Evolutionary conservation across 2,113 vertebrate genomes (phyloP), one percentile per base, ranked within the genome.

Genomic region (Apaloderma vittatum): DNA sequence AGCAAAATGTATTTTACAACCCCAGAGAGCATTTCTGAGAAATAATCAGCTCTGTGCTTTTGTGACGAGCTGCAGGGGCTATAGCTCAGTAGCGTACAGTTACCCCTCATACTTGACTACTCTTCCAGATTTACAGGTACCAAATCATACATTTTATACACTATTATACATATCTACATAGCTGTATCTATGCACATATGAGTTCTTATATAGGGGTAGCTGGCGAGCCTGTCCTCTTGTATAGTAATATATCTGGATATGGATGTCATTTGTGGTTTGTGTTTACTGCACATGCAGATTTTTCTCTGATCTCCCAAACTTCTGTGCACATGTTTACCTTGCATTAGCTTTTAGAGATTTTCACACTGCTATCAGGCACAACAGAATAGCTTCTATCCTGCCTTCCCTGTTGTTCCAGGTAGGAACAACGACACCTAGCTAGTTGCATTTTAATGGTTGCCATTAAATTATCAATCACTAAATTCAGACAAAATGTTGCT

Each of bases 1-100:
- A 93, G 72, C 34, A 92, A 95, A 94, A 67, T 61, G 61, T 17
- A 48, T 96, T 88, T 88, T 81, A 90, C 63, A 96, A 16, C 37
- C 52, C 65, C 63, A 52, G 63, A 92, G 75, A 88, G 29, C 20
- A 75, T 90, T 86, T 93, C 92, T 96, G 65, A 81, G 51, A 88
- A 94, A 94, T 94, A 95, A 90, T 88, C 90, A 92, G 67, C 58
- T 66, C 88, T 59, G 54, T 45, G 67, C 85, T 82, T 88, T 81
- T 88, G 71, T 83, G 70, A 91, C 40, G 62, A 75, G 48, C 88
- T 94, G 75, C 75, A 77, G 52, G 72, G 83, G 55, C 75, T 83
- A 32, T 11, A 86, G 82, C 79, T 94, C 94, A 91, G 68, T 23
- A 85, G 54, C 78, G 80, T 92, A 86, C 83, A 89, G 46, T 63